These are phyloP conservation scores for Tragopan temminckii DNA, from an alignment of 2,797 vertebrate species.

Conservation along the genomic window DNA sequence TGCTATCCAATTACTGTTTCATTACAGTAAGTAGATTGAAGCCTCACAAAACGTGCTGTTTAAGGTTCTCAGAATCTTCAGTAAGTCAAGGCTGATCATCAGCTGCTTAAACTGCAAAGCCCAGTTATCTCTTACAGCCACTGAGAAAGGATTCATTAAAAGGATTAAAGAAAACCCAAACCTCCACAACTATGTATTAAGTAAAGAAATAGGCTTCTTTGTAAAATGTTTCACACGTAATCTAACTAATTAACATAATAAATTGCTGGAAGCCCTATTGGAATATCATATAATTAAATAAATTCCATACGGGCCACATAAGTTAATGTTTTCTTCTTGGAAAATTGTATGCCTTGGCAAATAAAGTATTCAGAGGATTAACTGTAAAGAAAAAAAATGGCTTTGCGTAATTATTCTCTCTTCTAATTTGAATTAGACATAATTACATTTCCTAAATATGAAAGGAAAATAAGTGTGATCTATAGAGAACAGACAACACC, in stretches of 20 bases:
- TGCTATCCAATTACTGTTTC: not conserved
- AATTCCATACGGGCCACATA: not conserved
- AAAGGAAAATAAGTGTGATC: conserved; percentile 79
- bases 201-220: conserved; percentile 19
- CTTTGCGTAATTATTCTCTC: conserved; percentile 55
- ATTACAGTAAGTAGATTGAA: not conserved
- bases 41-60: not conserved
- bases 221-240: conserved; percentile 58
- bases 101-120: not conserved
- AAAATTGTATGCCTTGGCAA: conserved; percentile 57
- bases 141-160: not conserved
- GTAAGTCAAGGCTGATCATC: fast-evolving
- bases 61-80: not conserved
- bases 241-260: conserved; percentile 65
- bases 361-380: conserved; percentile 68
- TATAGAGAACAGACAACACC: conserved; percentile 62
- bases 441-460: conserved; percentile 80
- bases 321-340: conserved; percentile 55
- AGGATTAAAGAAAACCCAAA: not conserved
- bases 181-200: not conserved
- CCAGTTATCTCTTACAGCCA: not conserved
- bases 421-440: conserved; percentile 75
- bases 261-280: conserved; percentile 32
- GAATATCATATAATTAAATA: conserved; percentile 44
- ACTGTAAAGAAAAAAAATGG: conserved; percentile 49